phyloP scores from a whole-genome alignment of 1,140 invertebrate genomes.

The Papilio helenus region DNA sequence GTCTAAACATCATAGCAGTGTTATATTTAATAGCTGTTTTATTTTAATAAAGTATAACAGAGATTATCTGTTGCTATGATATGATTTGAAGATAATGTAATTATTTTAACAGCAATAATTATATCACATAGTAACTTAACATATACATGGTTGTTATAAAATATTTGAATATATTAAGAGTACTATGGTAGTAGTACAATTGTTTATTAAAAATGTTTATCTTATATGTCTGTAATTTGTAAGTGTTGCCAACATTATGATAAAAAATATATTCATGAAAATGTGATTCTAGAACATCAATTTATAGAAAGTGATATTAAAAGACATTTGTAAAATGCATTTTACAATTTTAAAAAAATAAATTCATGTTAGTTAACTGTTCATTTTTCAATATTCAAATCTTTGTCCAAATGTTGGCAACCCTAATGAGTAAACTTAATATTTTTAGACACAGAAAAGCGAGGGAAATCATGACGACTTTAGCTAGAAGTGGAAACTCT shows the following conservation, averaged over 20 bases:
- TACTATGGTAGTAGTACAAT: background rate
- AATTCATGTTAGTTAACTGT: background rate
- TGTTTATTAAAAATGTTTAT: background rate
- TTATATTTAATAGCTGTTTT: background rate
- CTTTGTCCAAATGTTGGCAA: background rate
- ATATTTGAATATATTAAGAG: conserved; percentile 15
- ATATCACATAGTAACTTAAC: conserved; percentile 22
- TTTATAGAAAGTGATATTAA: background rate
- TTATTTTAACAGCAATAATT: conserved; percentile 24
- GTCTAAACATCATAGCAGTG: background rate
- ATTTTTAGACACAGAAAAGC: background rate
- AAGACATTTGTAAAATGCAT: background rate
- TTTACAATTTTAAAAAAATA: background rate
- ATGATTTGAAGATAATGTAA: conserved; percentile 16
- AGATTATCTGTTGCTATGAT: conserved; percentile 5
- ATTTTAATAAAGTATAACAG: background rate
- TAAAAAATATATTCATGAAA: background rate
- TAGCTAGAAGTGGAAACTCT: conserved; percentile 21
- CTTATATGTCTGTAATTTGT: background rate
- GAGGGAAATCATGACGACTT: background rate
- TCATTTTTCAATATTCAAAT: too few species aligned
- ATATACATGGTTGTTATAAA: conserved; percentile 18
- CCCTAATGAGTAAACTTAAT: background rate
- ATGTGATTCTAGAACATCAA: background rate
- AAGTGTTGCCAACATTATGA: background rate